phyloP scores from a whole-genome alignment of 2,888 invertebrate species.

The Amaurobius ferox region DNA sequence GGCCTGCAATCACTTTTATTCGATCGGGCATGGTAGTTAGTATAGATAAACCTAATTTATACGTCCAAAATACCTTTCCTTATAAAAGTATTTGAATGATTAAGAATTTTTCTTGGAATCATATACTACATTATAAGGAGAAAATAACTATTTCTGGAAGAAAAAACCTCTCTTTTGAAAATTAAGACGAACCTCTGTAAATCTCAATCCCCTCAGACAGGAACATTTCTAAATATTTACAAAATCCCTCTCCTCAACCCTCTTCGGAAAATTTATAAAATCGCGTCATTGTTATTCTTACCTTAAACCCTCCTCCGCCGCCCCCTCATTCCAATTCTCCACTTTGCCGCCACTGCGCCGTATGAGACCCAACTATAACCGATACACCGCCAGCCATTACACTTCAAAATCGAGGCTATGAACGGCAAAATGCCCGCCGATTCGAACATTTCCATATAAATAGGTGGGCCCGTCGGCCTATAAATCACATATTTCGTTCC shows the following conservation, averaged over 20 bases:
- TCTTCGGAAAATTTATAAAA: constrained; percentile 52
- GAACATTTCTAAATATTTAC: constrained; percentile 7
- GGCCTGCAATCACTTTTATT: too few species aligned
- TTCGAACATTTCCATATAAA: constrained; percentile 72
- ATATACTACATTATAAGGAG: too few species aligned
- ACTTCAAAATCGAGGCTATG: constrained; percentile 66
- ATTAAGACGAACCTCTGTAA: not conserved
- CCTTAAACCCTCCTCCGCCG: constrained; percentile 45
- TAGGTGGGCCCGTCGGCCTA: constrained; percentile 56
- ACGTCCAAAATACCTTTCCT: too few species aligned
- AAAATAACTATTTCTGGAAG: not conserved
- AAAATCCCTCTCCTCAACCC: constrained; percentile 9
- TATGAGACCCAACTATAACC: constrained; percentile 41
- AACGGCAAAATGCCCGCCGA: constrained; percentile 69
- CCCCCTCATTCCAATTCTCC: constrained; percentile 42
- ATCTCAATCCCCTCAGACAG: not conserved
- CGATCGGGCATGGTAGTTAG: too few species aligned
- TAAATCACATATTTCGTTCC: constrained; percentile 67
- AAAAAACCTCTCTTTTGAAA: not conserved
- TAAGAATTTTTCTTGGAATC: too few species aligned
- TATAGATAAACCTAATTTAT: too few species aligned
- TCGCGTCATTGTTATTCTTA: constrained; percentile 69
- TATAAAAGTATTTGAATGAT: too few species aligned
- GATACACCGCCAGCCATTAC: constrained; percentile 67
- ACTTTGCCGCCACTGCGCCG: constrained; percentile 1